phyloP scores from a whole-genome alignment of 2,113 vertebrate genomes.

The Tachysurus fulvidraco region DNA sequence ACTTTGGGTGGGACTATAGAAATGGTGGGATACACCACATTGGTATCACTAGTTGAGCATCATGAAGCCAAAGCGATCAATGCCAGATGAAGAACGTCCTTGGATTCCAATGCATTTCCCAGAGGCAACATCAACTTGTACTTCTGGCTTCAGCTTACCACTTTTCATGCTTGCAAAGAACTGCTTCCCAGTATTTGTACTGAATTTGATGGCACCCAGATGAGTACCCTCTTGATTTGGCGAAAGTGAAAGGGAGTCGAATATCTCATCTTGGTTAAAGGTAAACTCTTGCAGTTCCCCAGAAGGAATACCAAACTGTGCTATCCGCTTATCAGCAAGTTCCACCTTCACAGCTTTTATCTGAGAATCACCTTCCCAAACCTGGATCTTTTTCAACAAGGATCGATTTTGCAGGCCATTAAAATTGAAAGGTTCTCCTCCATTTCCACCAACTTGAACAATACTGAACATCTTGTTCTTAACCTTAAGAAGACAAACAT shows the following conservation, averaged over 20 bases:
- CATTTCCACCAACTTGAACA: not conserved
- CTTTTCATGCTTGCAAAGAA: too few relatives aligned
- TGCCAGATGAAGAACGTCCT: too few relatives aligned
- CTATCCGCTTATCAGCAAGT: slow-evolving; percentile 41
- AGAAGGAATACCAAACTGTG: slow-evolving; percentile 24
- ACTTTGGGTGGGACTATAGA: slow-evolving; percentile 6
- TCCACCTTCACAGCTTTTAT: slow-evolving; percentile 38
- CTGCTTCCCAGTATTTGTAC: too few relatives aligned
- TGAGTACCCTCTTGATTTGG: too few relatives aligned
- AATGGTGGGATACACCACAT: slow-evolving; percentile 48
- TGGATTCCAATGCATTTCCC: too few relatives aligned
- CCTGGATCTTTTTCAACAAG: slow-evolving; percentile 44
- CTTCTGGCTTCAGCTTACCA: too few relatives aligned
- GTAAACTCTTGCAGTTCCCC: not conserved
- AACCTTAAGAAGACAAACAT: slow-evolving; percentile 11
- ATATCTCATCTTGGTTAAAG: too few relatives aligned
- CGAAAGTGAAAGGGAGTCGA: too few relatives aligned
- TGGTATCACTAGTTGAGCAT: slow-evolving; percentile 17
- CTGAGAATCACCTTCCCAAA: slow-evolving; percentile 25
- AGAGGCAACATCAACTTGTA: too few relatives aligned
- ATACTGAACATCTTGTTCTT: not conserved
- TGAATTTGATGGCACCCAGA: too few relatives aligned
- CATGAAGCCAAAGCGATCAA: too few relatives aligned
- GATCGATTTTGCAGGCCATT: slow-evolving; percentile 23
- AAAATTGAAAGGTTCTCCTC: slow-evolving; percentile 25